phyloP scores from a whole-genome alignment of 2,888 invertebrate species.

The Himalopsyche anomala region DNA sequence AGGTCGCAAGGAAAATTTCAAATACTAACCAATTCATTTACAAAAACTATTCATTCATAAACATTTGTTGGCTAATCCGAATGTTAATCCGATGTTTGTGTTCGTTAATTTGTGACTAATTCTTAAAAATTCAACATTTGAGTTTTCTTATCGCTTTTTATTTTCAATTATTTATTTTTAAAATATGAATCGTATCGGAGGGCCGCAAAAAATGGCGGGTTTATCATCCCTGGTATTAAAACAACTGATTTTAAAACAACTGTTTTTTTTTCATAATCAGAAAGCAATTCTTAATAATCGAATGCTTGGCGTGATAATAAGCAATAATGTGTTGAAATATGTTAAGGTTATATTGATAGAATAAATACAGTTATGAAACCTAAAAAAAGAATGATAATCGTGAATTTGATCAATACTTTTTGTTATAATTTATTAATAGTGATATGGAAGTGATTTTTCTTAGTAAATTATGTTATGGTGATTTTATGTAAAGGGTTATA shows the following conservation, averaged over 20 bases:
- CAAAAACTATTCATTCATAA: no score
- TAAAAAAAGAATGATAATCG: constrained; percentile 22
- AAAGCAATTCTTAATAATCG: constrained; percentile 26
- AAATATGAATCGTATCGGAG: no score
- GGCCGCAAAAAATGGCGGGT: no score
- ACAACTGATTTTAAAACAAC: neutral
- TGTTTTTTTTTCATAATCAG: neutral
- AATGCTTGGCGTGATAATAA: neutral
- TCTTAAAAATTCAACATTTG: no score
- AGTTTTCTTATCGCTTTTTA: no score
- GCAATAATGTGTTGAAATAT: constrained; percentile 21
- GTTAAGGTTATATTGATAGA: neutral
- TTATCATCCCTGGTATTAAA: no score
- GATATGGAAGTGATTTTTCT: constrained; percentile 37
- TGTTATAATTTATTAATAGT: constrained; percentile 33
- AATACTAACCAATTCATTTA: no score
- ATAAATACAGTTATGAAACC: neutral
- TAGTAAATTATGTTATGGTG: constrained; percentile 19
- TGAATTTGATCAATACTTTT: neutral
- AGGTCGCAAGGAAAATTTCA: no score
- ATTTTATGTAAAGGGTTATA: constrained; percentile 8
- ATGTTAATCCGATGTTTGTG: no score
- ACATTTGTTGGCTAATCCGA: no score
- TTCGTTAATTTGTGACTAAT: no score
- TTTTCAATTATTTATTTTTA: no score